Evolutionary conservation across 2,888 invertebrate species (phyloP), one percentile per base, ranked within the genome.

Genomic region (Cataglyphis livida): DNA sequence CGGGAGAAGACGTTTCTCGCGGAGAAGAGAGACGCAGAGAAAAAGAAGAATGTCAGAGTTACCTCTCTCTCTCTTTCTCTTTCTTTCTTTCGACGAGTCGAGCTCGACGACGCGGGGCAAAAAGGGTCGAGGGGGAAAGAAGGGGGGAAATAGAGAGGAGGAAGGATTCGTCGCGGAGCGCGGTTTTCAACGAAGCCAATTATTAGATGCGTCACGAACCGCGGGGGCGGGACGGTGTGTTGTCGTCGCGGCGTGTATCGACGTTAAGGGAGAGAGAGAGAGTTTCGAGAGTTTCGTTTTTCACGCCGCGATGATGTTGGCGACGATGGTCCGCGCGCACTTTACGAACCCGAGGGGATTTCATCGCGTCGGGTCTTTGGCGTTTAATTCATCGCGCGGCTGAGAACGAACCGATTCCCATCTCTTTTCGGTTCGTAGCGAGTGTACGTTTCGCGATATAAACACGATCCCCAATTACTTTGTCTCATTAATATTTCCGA

Each of bases 171-270:
- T 94, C 94, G 94, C 94, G 94, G 92, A 92, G 93, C 93, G 94
- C 94, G 94, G 92, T 94, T 94, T 94, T 94, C 94, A 94, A 93
- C 94, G 92, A 92, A 94, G 93, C 92, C 94, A 94, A 94, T 94
- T 94, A 94, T 94, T 94, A 94, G 94, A 94, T 90, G 93, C 92
- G 93, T 93, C 91, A 91, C 90, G 85, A 83, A 90, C 48, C 84
- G 71, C 73, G 78, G 78, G 78, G 78, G 71, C 82, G 76, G 71
- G 44, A 65, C 28, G 66, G 81, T 61, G 81, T 66, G 82, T 62
- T 32, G 68, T 82, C 41, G 68, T 82, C 76, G 68, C 61, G 83
- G 25, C 70, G 81, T 25, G 71, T 81, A 87, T 87, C 88, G 87
- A 89, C 87, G 84, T 85, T 51, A 51, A 48, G 3, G 15, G 41